These are phyloP conservation scores for Mus spretus DNA, from an alignment of 2,797 vertebrate genomes.

Conservation along the genomic window DNA sequence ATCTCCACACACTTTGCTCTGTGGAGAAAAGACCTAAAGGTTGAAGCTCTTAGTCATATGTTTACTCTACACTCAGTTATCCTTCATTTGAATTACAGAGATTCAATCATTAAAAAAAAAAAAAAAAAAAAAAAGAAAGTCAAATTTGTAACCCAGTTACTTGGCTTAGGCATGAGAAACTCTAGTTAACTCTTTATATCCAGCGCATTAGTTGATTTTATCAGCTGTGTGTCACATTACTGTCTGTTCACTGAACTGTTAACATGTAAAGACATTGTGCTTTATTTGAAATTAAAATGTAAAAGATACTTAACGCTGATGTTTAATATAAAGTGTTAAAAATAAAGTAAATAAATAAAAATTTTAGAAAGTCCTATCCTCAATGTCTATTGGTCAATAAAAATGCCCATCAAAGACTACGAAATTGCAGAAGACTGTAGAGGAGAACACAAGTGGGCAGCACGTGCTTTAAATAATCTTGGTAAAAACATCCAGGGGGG, in stretches of 20 bases:
- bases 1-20: not conserved
- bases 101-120: not conserved
- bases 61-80: not conserved
- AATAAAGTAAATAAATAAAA: slow-evolving; percentile 7
- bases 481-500: not conserved
- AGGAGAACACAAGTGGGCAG: not conserved
- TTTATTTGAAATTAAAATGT: slow-evolving; percentile 55
- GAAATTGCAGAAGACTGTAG: slow-evolving; percentile 19
- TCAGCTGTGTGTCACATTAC: not conserved
- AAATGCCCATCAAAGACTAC: not conserved
- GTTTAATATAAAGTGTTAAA: slow-evolving; percentile 36
- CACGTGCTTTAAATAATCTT: not conserved
- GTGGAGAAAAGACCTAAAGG: not conserved
- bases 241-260: slow-evolving; percentile 8
- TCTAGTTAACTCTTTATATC: not conserved
- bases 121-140: not conserved
- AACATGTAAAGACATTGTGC: slow-evolving; percentile 9
- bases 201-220: not conserved
- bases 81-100: slow-evolving; percentile 20
- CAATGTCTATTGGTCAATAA: not conserved
- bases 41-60: not conserved
- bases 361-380: not conserved
- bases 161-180: not conserved
- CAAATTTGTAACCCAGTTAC: not conserved
- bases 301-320: slow-evolving; percentile 3